phyloP scores from a whole-genome alignment of 2,888 invertebrate genomes.

The Caenorhabditis angaria region DNA sequence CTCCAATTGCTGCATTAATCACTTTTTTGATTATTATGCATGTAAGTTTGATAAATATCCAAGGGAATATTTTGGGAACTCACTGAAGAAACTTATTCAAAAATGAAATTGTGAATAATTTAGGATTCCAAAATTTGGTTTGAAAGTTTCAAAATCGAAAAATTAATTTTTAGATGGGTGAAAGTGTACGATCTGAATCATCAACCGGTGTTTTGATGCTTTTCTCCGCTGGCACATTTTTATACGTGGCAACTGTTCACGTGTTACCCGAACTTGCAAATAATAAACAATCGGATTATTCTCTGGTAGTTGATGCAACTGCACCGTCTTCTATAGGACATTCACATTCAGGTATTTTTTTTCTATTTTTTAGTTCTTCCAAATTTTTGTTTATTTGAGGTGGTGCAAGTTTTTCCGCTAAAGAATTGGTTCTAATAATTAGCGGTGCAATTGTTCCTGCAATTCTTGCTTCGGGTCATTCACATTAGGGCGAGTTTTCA shows the following conservation, averaged over 20 bases:
- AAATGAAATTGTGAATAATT: not conserved
- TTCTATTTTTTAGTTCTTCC: no score
- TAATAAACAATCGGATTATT: conserved; percentile 33
- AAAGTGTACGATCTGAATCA: conserved; percentile 75
- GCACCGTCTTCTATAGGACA: conserved; percentile 39
- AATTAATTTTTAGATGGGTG: conserved; percentile 28
- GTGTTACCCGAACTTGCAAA: conserved; percentile 87
- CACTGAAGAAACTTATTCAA: not conserved
- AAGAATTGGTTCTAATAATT: conserved; percentile 85
- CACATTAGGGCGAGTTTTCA: conserved; percentile 77
- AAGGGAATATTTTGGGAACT: not conserved
- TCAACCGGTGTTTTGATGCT: conserved; percentile 97
- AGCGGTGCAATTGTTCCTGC: conserved; percentile 88
- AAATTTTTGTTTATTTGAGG: conserved; percentile 15
- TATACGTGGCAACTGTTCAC: conserved; percentile 98
- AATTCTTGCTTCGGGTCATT: conserved; percentile 89
- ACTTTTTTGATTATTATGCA: conserved; percentile 92
- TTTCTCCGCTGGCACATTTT: conserved; percentile 97
- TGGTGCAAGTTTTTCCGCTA: conserved; percentile 78
- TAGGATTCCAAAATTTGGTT: not conserved
- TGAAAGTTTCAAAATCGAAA: not conserved
- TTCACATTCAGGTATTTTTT: conserved; percentile 24
- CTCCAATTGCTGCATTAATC: conserved; percentile 86
- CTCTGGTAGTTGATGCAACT: conserved; percentile 37
- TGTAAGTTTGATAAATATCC: conserved; percentile 73